Evolutionary conservation across 1,140 invertebrate genomes (phyloP).

Genomic region (Chrysomallon squamiferum): DNA sequence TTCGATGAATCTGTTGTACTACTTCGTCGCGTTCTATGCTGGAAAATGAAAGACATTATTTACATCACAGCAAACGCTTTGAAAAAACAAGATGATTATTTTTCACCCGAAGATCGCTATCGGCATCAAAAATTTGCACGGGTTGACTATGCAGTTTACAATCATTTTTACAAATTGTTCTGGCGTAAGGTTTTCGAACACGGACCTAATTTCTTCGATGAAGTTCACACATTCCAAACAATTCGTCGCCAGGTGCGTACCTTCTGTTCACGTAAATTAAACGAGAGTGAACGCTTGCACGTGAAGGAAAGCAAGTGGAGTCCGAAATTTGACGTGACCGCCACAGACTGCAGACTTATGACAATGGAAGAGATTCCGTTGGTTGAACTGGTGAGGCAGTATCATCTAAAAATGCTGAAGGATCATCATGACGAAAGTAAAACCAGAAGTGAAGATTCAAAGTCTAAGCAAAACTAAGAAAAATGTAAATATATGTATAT

Average conservation of each 20-base stretch:
- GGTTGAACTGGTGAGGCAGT: background rate
- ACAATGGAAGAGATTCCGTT: slow-evolving; percentile 6
- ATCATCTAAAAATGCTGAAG: background rate
- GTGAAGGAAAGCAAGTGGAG: slow-evolving; percentile 15
- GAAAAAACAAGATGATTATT: background rate
- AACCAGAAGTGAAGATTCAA: too few relatives aligned
- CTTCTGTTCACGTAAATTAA: slow-evolving; percentile 8
- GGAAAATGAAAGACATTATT: slow-evolving; percentile 64
- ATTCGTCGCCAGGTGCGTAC: slow-evolving; percentile 1
- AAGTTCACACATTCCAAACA: slow-evolving; percentile 7
- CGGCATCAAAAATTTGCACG: slow-evolving; percentile 6
- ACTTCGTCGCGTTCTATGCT: slow-evolving; percentile 63
- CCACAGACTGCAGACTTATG: slow-evolving; percentile 10
- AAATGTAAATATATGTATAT: too few relatives aligned
- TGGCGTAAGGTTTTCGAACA: slow-evolving; percentile 7
- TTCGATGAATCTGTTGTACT: slow-evolving; percentile 68
- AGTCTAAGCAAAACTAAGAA: too few relatives aligned
- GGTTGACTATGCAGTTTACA: slow-evolving; percentile 27
- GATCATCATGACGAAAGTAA: background rate
- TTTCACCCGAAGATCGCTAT: slow-evolving; percentile 5
- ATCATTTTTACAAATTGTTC: slow-evolving; percentile 22
- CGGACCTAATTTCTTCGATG: slow-evolving; percentile 10
- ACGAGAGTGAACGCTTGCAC: background rate
- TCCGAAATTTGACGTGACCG: slow-evolving; percentile 2
- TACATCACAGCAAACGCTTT: slow-evolving; percentile 26